Evolutionary conservation across 2,113 vertebrate genomes (phyloP).

Genomic region (Paramormyrops kingsleyae): DNA sequence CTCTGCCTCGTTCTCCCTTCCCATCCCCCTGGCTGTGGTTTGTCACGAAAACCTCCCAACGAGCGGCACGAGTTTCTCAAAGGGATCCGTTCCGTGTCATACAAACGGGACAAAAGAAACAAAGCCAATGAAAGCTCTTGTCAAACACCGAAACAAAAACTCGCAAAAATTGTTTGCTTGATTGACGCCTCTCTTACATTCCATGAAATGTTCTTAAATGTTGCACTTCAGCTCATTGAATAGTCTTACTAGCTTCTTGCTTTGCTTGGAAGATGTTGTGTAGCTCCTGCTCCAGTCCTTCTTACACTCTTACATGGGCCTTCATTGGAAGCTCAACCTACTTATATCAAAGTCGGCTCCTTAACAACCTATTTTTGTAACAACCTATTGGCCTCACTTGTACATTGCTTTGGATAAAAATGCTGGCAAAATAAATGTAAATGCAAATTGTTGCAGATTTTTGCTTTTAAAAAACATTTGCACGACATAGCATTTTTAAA

Average conservation of each 20-base stretch:
- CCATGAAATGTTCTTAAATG: not conserved
- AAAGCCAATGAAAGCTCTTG: not conserved
- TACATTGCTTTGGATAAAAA: not conserved
- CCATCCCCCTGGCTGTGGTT: not conserved
- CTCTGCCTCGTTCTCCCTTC: not conserved
- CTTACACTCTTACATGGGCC: not conserved
- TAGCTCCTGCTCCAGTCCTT: not conserved
- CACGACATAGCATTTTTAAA: not conserved
- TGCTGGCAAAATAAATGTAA: not conserved
- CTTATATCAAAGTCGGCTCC: not conserved
- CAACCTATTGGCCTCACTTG: not conserved
- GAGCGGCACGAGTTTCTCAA: not conserved
- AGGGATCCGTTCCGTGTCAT: not conserved
- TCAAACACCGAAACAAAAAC: not conserved
- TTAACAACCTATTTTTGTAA: not conserved
- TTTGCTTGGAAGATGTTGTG: not conserved
- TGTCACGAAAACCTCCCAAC: not conserved
- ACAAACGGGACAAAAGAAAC: not conserved
- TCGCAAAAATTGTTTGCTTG: not conserved
- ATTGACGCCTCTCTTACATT: not conserved
- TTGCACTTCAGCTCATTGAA: not conserved
- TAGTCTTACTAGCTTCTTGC: not conserved
- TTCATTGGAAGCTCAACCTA: not conserved
- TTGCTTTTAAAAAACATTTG: not conserved
- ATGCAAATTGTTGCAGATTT: not conserved